Base-by-base conservation (phyloP, 2,113 vertebrate species). In the Toxotes chatareus region DNA sequence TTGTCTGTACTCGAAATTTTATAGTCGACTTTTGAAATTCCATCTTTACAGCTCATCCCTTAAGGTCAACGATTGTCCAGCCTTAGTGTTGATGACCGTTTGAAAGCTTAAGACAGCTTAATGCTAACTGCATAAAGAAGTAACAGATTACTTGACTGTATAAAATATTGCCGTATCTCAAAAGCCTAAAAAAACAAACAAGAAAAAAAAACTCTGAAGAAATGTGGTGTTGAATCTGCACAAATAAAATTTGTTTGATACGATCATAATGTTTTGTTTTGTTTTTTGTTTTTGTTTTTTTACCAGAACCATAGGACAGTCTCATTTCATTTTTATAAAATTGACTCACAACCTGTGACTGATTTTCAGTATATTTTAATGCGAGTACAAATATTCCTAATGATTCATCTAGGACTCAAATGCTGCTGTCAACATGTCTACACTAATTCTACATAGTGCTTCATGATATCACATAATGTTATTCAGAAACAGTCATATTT, bases 211-310 rank as follows among this genome's bases (percentile, higher is more conserved):
- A 40, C n/a, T 53, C 1, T 27, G 21, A 51, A 61, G 46, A 80
- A 77, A 83, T 57, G 34, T 87, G 32, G 3, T 80, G 65, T 49
- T 79, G 10, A 82, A 70, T 73, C 80, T 80, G 74, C 79, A 80
- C 71, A 80, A 92, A 88, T 90, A 85, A 86, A 90, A 83, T 19
- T 34, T 34, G 40, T 90, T 86, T 84, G 44, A 67, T 84, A 75
- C 49, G 46, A 87, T 64, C 12, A 27, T 27, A 27, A 27, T 27
- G 27, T 27, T 27, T 27, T 27, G 27, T 27, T 27, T 27, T 27
- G 27, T 27, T 27, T 27, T 27, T 27, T 27, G 27, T 27, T 27
- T 27, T 27, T 27, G 27, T 53, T 66, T 46, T 62, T 51, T 8
- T 10, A 72, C 1, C 6, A 62, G n/a, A 63, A 56, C 27, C 14